Base-by-base conservation (phyloP, 1,140 invertebrate species). In the Aradophagus sp. region DNA sequence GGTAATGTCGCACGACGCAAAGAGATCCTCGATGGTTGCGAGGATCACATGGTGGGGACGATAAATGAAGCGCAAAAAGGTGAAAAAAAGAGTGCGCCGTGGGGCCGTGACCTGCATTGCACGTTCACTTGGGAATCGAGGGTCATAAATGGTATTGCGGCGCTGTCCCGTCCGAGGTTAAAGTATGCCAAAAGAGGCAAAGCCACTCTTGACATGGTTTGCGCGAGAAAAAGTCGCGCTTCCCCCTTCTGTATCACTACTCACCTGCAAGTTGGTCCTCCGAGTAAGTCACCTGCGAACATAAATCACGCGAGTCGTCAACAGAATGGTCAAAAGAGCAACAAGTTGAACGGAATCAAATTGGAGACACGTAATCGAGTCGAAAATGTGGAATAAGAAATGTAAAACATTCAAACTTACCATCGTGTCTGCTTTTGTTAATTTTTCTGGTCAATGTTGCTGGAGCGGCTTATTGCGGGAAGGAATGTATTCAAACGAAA, bases 191-290 rank as follows among this genome's bases (percentile, higher is more conserved):
- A 83, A 85, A 82, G 83, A 80, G 76, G 80, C 61, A 76, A 82
- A 67, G 73, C 79, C 79, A 85, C 65, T 82, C 79, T 85, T 84
- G 83, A 86, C 80, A 80, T 78, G 68, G 79, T 81, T 85, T 74
- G 69, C 72, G 53, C 52, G 56, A 72, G 73, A 80, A 80, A 73
- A 86, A 86, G 82, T 75, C 73, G 78, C 76, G 78, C 52, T 35
- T 72, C 77, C 79, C 72, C 78, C 73, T 53, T 76, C 73, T 68
- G n/a, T n/a, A 45, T 11, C 58, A 15, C 3, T 11, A 91, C 93
- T 93, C 88, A 95, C 93, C 94, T 80, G 92, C 91, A 85, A 95
- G 90, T 87, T 95, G 93, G 88, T 96, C 94, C 87, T 96, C 94
- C 20, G 91, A 91, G 84, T 94, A 94, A 76, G 92, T 92, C 80